Conservation (phyloP, 1,140 invertebrate species). For the Phymorhynchus buccinoides region DNA sequence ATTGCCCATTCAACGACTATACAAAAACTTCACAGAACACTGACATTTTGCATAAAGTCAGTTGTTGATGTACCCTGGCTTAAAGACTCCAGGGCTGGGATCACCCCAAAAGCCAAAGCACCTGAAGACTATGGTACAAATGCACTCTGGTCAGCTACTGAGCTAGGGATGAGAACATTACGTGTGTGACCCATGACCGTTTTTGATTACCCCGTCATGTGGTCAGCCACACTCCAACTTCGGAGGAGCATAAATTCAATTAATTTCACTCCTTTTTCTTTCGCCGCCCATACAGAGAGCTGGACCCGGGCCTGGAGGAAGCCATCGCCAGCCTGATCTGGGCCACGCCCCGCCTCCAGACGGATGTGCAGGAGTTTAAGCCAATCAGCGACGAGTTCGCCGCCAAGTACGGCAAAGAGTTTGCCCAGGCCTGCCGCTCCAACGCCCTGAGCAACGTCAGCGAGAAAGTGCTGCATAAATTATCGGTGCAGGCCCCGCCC, state of each 20-base stretch:
- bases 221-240: no score
- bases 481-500: conserved; percentile 95
- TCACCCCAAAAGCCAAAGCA: no score
- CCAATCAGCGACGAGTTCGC: conserved; percentile 91
- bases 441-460: conserved; percentile 83
- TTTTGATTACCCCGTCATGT: no score
- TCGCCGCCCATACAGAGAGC: conserved; percentile 77
- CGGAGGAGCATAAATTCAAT: no score
- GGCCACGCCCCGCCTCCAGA: conserved; percentile 87
- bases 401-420: conserved; percentile 95
- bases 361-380: conserved; percentile 83
- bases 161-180: no score
- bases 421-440: conserved; percentile 76
- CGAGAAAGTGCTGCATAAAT: conserved; percentile 95
- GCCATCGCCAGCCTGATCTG: conserved; percentile 96
- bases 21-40: no score
- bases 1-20: no score
- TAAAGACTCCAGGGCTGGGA: no score
- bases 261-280: not conserved
- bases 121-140: no score
- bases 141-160: no score
- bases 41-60: no score
- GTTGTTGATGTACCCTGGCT: no score
- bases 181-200: not conserved
- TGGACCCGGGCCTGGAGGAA: conserved; percentile 96